phyloP scores from a whole-genome alignment of 1,140 invertebrate species.

The Eulimnadia texana region DNA sequence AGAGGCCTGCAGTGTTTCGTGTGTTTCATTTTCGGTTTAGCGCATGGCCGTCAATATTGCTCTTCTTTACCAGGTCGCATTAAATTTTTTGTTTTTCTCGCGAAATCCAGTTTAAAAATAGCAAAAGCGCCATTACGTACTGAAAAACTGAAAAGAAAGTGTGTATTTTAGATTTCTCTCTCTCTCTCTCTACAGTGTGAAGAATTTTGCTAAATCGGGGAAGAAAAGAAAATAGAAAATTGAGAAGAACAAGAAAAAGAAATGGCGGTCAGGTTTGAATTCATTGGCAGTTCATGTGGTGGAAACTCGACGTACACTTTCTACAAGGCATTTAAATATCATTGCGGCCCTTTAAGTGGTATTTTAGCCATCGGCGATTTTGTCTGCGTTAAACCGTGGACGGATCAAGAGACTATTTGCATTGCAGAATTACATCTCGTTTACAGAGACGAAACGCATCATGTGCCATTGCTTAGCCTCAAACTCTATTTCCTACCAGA shows the following conservation, averaged over 20 bases:
- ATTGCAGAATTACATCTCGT: slow-evolving; percentile 80
- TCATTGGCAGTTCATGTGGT: slow-evolving; percentile 67
- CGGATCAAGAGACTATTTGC: slow-evolving; percentile 64
- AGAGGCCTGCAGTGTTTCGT: neutral
- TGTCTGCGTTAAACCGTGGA: slow-evolving; percentile 80
- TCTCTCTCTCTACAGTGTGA: no score
- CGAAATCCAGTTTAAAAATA: no score
- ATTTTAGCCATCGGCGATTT: slow-evolving; percentile 73
- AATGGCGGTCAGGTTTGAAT: slow-evolving; percentile 34
- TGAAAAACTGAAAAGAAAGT: no score
- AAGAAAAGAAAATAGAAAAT: no score
- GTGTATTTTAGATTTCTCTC: neutral
- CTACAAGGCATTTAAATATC: slow-evolving; percentile 68
- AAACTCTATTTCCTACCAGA: slow-evolving; percentile 83
- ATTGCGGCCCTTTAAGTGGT: slow-evolving; percentile 39
- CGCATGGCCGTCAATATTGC: neutral
- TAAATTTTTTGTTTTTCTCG: neutral
- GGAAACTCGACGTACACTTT: slow-evolving; percentile 80
- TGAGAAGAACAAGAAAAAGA: neutral
- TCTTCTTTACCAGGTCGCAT: neutral
- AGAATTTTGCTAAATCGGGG: no score
- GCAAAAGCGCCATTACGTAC: no score
- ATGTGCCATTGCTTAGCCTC: slow-evolving; percentile 42
- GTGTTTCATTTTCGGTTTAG: neutral
- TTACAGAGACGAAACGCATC: slow-evolving; percentile 71